These are phyloP conservation scores for Lamprologus sp. DNA, from an alignment of 2,113 vertebrate genomes.

Conservation along the genomic window DNA sequence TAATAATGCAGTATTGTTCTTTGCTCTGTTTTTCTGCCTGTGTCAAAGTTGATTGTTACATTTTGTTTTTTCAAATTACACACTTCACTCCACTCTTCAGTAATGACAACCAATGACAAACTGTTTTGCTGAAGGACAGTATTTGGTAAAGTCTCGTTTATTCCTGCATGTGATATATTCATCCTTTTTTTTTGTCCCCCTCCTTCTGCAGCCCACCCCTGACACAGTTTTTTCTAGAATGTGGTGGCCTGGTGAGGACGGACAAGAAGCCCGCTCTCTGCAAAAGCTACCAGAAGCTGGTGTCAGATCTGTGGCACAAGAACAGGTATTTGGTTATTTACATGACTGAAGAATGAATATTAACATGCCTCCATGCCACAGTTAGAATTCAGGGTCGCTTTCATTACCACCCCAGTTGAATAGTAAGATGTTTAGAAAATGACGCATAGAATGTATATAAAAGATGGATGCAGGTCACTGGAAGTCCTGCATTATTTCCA, in stretches of 20 bases:
- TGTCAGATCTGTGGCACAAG: conserved; percentile 96
- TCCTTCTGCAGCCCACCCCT: conserved; percentile 80
- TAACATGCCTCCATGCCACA: background rate
- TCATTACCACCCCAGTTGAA: background rate
- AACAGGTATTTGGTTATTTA: conserved; percentile 68
- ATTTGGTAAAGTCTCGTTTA: background rate
- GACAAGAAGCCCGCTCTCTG: conserved; percentile 98
- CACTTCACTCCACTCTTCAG: background rate
- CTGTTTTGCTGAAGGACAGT: background rate
- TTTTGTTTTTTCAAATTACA: background rate
- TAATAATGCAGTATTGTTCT: background rate
- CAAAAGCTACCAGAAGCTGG: conserved; percentile 97
- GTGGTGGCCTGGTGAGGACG: conserved; percentile 86
- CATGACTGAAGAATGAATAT: background rate
- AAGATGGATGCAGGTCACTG: background rate
- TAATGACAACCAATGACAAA: background rate
- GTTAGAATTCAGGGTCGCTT: background rate
- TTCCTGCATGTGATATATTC: background rate
- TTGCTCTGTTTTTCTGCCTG: background rate
- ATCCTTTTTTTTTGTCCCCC: background rate
- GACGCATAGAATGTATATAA: background rate
- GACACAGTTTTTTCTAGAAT: conserved; percentile 95
- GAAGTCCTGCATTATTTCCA: background rate
- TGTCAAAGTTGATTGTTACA: background rate
- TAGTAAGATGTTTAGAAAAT: background rate